Evolutionary conservation across 2,797 vertebrate genomes (phyloP), one percentile per base, ranked within the genome.

Genomic region (Bryconaethiops microstoma): DNA sequence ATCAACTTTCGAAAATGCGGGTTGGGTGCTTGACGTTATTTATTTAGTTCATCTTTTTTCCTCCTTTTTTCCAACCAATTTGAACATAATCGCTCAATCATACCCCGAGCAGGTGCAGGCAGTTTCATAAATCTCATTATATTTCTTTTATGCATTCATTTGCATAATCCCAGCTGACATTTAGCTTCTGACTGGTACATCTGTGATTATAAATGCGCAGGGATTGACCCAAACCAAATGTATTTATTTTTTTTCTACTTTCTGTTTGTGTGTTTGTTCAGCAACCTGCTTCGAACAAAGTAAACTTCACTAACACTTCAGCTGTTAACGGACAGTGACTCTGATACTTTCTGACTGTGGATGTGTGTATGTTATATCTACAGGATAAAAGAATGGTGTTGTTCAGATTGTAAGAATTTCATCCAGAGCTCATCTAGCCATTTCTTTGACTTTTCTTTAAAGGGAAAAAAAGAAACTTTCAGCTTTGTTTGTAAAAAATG

Each of bases 61-160:
- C 14, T 45, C 42, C 23, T 40, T 40, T 63, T 67, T 69, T 76
- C 60, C 3, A 13, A 74, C 68, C 39, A 29, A 82, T 82, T 74
- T 10, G 57, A 74, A 76, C 79, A 50, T 83, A 83, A 83, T 85
- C 78, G 48, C 45, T 65, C 73, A 82, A 84, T 86, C 71, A 76
- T 63, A 59, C 59, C 80, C 40, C 62, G 74, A 75, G 75, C 83
- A 82, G 85, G 83, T 82, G 83, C 80, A 48, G 75, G 67, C 78
- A 72, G 78, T 80, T 76, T 59, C 76, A 76, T 86, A 84, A 84
- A 84, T 84, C 75, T 80, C 78, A 84, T 84, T 86, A 84, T 68
- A 75, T 72, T 55, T 79, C 77, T 82, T 84, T 84, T 84, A 86
- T 84, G 80, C 71, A 40, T 78, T 80, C 17, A 80, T 86, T 84